Evolutionary conservation across 2,797 vertebrate genomes (phyloP).

Genomic region (Anas capensis): DNA sequence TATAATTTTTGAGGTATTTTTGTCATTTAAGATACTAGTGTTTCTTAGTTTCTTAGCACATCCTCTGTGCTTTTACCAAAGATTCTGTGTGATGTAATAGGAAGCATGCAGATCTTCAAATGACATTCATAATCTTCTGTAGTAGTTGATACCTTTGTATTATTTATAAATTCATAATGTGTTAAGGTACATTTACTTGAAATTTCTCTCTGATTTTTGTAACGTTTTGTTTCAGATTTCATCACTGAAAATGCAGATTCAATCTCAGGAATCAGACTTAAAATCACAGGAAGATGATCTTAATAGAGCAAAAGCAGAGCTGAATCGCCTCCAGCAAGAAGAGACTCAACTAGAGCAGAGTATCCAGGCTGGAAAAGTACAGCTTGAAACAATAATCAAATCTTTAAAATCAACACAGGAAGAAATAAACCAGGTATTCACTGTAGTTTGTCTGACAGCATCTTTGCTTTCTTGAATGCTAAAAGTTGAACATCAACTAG

Average conservation of each 20-base stretch:
- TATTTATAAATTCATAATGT: not conserved
- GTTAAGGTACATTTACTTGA: not conserved
- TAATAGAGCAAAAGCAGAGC: slow-evolving; percentile 89
- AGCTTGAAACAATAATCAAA: slow-evolving; percentile 96
- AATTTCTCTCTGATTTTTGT: not conserved
- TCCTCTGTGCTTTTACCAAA: not conserved
- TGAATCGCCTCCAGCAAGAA: slow-evolving; percentile 92
- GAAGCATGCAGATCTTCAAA: not conserved
- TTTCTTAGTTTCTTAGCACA: not conserved
- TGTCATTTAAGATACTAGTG: not conserved
- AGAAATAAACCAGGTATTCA: slow-evolving; percentile 93
- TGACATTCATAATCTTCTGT: not conserved
- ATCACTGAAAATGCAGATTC: slow-evolving; percentile 92
- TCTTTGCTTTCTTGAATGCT: not conserved
- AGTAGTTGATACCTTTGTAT: not conserved
- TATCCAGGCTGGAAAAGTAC: slow-evolving; percentile 92
- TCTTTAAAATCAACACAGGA: slow-evolving; percentile 96
- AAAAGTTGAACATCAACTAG: not conserved
- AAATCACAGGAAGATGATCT: slow-evolving; percentile 94
- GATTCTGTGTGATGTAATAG: not conserved
- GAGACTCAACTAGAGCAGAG: slow-evolving; percentile 95
- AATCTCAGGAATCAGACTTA: slow-evolving; percentile 94
- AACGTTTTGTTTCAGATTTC: slow-evolving; percentile 85
- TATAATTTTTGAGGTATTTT: not conserved
- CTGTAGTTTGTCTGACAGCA: not conserved